Evolutionary conservation across 2,888 invertebrate genomes (phyloP), one percentile per base, ranked within the genome.

Genomic region (Ferrisia virgata): DNA sequence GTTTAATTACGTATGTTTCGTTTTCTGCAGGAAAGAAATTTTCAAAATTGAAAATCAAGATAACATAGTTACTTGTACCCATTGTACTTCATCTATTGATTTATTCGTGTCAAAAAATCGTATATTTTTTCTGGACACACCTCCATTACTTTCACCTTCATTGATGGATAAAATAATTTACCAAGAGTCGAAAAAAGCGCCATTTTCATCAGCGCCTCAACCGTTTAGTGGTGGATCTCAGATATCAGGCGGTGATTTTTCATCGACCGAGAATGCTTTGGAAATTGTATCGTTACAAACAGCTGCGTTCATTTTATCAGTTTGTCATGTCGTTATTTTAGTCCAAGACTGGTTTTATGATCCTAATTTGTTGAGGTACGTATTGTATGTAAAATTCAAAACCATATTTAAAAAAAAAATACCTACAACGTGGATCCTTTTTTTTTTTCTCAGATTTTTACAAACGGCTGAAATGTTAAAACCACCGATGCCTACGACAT

Each of bases 291-390:
- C 94, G 47, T 89, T 97, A 69, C 95, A 96, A 88, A 90, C 95
- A 85, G 92, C 95, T 15, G 92, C 96, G 0, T 96, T 95, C 88
- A 88, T 98, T 82, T 92, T 97, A 90, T 94, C 95, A 2, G 93
- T 97, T 47, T 97, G 97, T 87, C 97, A 98, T 88, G 93, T 97
- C 0, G 91, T 98, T 8, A 90, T 98, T 85, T 92, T 97, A 43
- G 94, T 95, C 0, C 94, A 97, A 87, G 97, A 98, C 88, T 96
- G 95, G 93, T 95, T 95, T 88, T 91, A 94, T 2, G 96, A 96
- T 89, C 92, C 95, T 85, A 96, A 95, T 88, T 91, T 94, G 87
- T 88, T 94, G 85, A 94, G 95, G 92, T 92, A 88, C 1, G 13
- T 39, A 47, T 80, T 40, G 6, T 36, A 3, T 1, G 18, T 4